Conservation (phyloP, 2,113 vertebrate species). For the Clarias magur region DNA sequence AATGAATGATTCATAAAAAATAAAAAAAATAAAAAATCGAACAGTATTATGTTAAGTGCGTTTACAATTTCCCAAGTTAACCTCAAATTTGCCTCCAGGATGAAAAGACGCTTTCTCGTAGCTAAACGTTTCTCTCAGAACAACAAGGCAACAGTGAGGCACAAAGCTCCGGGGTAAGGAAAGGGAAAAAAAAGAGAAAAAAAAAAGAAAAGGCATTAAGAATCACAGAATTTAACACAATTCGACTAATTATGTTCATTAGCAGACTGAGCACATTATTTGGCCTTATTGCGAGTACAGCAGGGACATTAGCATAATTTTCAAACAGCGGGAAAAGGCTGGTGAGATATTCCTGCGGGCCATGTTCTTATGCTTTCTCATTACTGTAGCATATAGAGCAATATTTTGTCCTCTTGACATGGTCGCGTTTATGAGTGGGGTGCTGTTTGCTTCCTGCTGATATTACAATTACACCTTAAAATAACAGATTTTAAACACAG, state of each 20-base stretch:
- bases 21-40: neutral
- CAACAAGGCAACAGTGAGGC: neutral
- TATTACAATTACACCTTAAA: neutral
- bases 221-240: slow-evolving; percentile 41
- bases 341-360: slow-evolving; percentile 42
- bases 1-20: neutral
- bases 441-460: neutral
- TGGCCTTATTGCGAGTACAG: slow-evolving; percentile 17
- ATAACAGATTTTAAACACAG: neutral
- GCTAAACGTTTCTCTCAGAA: neutral
- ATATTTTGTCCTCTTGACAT: neutral
- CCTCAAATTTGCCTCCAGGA: neutral
- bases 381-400: slow-evolving; percentile 27
- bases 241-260: slow-evolving; percentile 52
- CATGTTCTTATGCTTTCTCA: slow-evolving; percentile 29
- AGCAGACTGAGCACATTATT: slow-evolving; percentile 40
- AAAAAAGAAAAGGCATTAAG: slow-evolving; percentile 6
- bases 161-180: slow-evolving; percentile 1
- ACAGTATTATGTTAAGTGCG: neutral
- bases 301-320: slow-evolving; percentile 42
- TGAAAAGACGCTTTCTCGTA: neutral
- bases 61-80: neutral
- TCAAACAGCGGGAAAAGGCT: slow-evolving; percentile 20
- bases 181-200: no score
- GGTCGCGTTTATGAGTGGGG: neutral